phyloP scores from a whole-genome alignment of 1,140 invertebrate genomes.

The Penaeus japonicus region DNA sequence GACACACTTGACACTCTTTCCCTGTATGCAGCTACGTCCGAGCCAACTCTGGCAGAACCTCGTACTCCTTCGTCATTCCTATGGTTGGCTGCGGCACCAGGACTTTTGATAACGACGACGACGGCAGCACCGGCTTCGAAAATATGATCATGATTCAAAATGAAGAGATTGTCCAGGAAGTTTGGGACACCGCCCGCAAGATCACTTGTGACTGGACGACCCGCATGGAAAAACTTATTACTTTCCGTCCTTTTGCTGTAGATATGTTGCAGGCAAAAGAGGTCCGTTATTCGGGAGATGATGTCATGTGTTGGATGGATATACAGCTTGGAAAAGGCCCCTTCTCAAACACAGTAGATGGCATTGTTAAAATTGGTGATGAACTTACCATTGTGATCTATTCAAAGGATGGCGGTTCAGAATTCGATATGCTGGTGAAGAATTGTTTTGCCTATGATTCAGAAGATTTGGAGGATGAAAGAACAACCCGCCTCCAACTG shows the following conservation, averaged over 20 bases:
- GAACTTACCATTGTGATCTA: slow-evolving; percentile 76
- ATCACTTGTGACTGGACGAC: slow-evolving; percentile 68
- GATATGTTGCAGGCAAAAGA: slow-evolving; percentile 76
- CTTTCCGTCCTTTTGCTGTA: slow-evolving; percentile 75
- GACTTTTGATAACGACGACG: slow-evolving; percentile 66
- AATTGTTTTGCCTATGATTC: slow-evolving; percentile 79
- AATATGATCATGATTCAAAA: slow-evolving; percentile 60
- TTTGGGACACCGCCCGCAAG: slow-evolving; percentile 71
- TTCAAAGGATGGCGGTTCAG: slow-evolving; percentile 71
- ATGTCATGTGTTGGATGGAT: slow-evolving; percentile 80
- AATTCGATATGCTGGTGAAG: slow-evolving; percentile 74
- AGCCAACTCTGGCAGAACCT: slow-evolving; percentile 44
- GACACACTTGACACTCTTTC: slow-evolving; percentile 10
- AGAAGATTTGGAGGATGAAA: slow-evolving; percentile 48
- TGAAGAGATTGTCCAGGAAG: slow-evolving; percentile 64
- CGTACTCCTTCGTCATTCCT: slow-evolving; percentile 70
- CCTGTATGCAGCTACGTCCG: slow-evolving; percentile 57
- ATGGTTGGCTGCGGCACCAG: slow-evolving; percentile 71
- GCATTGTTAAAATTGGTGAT: slow-evolving; percentile 75
- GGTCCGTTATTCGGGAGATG: slow-evolving; percentile 70
- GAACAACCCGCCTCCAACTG: slow-evolving; percentile 62
- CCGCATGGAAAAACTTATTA: slow-evolving; percentile 68
- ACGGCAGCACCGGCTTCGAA: slow-evolving; percentile 66
- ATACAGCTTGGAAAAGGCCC: slow-evolving; percentile 79
- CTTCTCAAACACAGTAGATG: slow-evolving; percentile 73